phyloP scores from a whole-genome alignment of 2,113 vertebrate species.

The Gavia stellata region DNA sequence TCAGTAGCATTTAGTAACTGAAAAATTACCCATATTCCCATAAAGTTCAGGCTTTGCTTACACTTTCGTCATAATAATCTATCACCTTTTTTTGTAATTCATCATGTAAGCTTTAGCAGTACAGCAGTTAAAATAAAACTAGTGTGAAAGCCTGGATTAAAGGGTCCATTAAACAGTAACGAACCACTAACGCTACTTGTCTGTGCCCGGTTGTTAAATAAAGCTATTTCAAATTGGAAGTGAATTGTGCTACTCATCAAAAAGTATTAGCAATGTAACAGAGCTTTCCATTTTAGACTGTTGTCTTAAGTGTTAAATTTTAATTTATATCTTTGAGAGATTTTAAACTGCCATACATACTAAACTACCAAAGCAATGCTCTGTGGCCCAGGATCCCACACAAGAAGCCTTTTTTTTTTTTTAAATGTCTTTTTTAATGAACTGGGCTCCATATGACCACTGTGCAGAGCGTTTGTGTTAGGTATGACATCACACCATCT shows the following conservation, averaged over 20 bases:
- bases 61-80: not conserved
- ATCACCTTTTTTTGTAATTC: not conserved
- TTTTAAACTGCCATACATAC: not conserved
- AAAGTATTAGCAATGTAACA: not conserved
- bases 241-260: not conserved
- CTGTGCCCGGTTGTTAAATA: not conserved
- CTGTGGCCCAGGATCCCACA: not conserved
- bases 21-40: not conserved
- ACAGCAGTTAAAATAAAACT: not conserved
- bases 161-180: constrained; percentile 13
- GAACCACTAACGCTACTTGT: not conserved
- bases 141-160: not conserved
- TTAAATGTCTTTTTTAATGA: not conserved
- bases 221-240: not conserved
- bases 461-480: not conserved
- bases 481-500: not conserved
- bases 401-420: not conserved
- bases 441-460: not conserved
- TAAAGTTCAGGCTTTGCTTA: not conserved
- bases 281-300: not conserved
- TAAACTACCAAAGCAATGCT: not conserved
- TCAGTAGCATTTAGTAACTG: not conserved
- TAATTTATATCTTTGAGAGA: not conserved
- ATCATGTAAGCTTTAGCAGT: not conserved
- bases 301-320: not conserved